Conservation (phyloP, 1,140 invertebrate genomes). For the Rhyacophila brunnea region DNA sequence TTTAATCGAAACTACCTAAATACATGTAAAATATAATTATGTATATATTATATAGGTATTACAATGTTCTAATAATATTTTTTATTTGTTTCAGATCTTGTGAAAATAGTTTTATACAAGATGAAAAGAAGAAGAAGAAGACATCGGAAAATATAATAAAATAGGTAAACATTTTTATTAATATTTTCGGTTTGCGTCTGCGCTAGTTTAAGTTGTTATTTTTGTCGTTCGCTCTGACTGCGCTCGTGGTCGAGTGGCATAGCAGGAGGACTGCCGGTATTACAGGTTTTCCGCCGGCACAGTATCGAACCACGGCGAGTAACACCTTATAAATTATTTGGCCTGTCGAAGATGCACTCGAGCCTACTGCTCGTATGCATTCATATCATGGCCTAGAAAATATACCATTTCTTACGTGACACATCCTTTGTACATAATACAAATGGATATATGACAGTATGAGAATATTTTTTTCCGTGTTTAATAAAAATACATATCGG, state of each 20-base stretch:
- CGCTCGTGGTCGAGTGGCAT: neutral
- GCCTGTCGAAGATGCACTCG: slow-evolving; percentile 31
- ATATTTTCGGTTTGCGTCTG: slow-evolving; percentile 10
- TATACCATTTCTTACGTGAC: slow-evolving; percentile 22
- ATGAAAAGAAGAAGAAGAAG: no score
- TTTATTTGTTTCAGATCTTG: no score
- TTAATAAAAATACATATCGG: no score
- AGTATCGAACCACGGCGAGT: slow-evolving; percentile 14
- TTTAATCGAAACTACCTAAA: no score
- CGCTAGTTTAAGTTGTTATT: neutral
- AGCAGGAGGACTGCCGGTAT: neutral
- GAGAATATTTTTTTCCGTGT: slow-evolving; percentile 25
- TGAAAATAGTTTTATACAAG: no score
- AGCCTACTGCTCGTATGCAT: slow-evolving; percentile 19
- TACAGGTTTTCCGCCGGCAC: neutral
- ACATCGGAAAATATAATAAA: no score
- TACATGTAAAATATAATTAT: no score
- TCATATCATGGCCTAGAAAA: slow-evolving; percentile 30
- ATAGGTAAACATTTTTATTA: slow-evolving; percentile 3
- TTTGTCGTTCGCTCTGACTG: neutral
- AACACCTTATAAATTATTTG: neutral
- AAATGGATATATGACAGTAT: slow-evolving; percentile 18
- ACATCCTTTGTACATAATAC: slow-evolving; percentile 2
- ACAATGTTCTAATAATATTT: no score
- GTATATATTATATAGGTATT: no score